Evolutionary conservation across 2,113 vertebrate species (phyloP).

Genomic region (Oceanodroma tethys): DNA sequence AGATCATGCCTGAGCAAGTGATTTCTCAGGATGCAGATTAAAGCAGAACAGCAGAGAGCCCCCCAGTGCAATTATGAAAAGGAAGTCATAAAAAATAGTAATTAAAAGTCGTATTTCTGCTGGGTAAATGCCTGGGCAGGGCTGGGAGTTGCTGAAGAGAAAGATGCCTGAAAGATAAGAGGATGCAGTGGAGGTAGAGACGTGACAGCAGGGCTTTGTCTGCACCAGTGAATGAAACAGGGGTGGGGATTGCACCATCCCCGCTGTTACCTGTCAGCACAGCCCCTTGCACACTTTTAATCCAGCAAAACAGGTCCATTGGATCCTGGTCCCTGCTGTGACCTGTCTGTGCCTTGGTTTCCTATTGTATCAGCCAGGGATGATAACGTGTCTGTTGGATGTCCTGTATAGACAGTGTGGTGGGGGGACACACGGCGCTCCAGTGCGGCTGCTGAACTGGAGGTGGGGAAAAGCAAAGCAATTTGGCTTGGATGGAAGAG

Average conservation of each 20-base stretch:
- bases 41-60: conserved; percentile 39
- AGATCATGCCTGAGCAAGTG: not conserved
- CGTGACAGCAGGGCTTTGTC: not conserved
- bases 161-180: not conserved
- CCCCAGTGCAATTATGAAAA: conserved; percentile 41
- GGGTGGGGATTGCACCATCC: not conserved
- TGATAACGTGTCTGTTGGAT: fast-evolving
- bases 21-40: conserved; percentile 54
- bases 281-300: not conserved
- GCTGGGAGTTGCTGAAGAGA: not conserved
- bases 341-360: not conserved
- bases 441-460: not conserved
- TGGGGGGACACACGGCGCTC: fast-evolving
- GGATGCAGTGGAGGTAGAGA: not conserved
- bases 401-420: not conserved
- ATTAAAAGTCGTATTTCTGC: conserved; percentile 58
- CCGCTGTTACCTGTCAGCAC: not conserved
- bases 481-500: not conserved
- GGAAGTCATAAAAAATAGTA: conserved; percentile 54
- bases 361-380: not conserved
- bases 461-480: not conserved
- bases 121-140: conserved; percentile 15
- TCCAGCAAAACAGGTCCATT: not conserved
- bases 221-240: not conserved
- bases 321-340: not conserved